Evolutionary conservation across 1,140 invertebrate species (phyloP), one percentile per base, ranked within the genome.

Genomic region (Mesaphorura yosii): DNA sequence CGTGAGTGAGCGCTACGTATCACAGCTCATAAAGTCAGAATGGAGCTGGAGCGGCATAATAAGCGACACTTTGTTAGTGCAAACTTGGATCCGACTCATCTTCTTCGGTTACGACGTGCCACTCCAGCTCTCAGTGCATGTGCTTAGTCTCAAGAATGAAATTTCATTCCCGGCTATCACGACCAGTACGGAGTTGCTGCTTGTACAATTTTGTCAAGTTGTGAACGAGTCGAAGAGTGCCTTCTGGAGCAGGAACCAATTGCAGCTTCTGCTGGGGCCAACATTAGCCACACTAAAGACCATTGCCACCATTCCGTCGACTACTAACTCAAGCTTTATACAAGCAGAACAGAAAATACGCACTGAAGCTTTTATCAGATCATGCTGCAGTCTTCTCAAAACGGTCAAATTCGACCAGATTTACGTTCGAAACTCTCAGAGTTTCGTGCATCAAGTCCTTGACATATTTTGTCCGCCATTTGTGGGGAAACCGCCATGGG

Each of bases 61-160:
- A 10, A 15, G 31, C 3, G 26, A 42, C 10, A 4, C 28, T 42
- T 26, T 38, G 34, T 25, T 31, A 14, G 15, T 20, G 2, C 54
- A 56, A 27, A 15, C n/a, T 4, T 56, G 54, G 54, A 7, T 56
- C 38, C 48, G 54, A 29, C 41, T 51, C 4, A 20, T 51, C 6
- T n/a, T 26, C 3, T n/a, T 51, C 3, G 41, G 39, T 17, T 23
- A 22, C 15, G 14, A 5, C 10, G 17, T 46, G 1, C 48, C 54
- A 7, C 26, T 29, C 12, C 3, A 37, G 26, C 34, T 56, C 1
- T 34, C 39, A 10, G 25, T 20, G 27, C 25, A 10, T 22, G 20
- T 56, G 17, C 26, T 56, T 7, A 17, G 22, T 7, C 5, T 34
- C 4, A 5, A 14, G 4, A 6, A 20, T 17, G 12, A 34, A 34